phyloP scores from a whole-genome alignment of 2,113 vertebrate genomes.

The Acrocephalus arundinaceus region DNA sequence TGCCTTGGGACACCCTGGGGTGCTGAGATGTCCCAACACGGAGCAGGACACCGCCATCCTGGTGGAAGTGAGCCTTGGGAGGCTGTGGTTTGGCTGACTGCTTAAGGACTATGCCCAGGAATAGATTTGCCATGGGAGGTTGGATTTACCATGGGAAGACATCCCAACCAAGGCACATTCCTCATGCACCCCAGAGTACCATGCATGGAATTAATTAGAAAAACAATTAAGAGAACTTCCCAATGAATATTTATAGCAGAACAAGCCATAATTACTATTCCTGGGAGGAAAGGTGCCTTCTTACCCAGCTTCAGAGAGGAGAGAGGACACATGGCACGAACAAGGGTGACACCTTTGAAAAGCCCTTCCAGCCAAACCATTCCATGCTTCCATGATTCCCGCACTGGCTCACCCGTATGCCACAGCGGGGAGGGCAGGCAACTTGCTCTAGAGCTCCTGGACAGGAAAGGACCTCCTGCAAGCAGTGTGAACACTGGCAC shows the following conservation, averaged over 20 bases:
- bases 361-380: not conserved
- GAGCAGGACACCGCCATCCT: not conserved
- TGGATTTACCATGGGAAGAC: not conserved
- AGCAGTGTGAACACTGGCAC: not conserved
- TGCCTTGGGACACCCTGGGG: not conserved
- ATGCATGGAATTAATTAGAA: conserved; percentile 43
- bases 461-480: not conserved
- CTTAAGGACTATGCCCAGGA: not conserved
- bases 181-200: not conserved
- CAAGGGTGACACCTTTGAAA: not conserved
- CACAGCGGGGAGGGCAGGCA: not conserved
- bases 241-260: conserved; percentile 54
- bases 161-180: not conserved
- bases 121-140: not conserved
- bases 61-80: not conserved
- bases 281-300: not conserved
- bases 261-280: not conserved
- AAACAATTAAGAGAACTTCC: conserved; percentile 43
- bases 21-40: not conserved
- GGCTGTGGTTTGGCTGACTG: not conserved
- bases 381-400: not conserved
- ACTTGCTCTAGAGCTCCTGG: not conserved
- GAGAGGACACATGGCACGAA: accelerated
- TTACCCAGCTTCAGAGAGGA: not conserved
- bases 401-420: accelerated